These are phyloP conservation scores for Drosophila lini DNA, from an alignment of 1,140 invertebrate genomes.

Conservation along the genomic window DNA sequence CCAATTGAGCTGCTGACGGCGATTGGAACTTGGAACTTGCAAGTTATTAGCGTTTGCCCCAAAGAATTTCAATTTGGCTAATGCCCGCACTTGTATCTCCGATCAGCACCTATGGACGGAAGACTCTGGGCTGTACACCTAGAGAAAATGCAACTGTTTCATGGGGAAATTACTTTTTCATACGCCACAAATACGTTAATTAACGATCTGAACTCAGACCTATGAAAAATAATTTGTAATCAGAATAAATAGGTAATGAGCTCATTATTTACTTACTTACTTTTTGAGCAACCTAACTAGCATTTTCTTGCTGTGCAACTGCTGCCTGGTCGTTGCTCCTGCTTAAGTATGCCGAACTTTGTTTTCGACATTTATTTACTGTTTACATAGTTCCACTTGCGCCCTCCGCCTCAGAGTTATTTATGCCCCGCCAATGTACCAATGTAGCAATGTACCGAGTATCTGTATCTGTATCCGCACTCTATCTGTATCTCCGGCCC, in stretches of 20 bases:
- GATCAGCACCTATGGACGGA: constrained; percentile 26
- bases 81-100: constrained; percentile 42
- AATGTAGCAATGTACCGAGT: constrained; percentile 15
- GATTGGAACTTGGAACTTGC: constrained; percentile 57
- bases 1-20: constrained; percentile 57
- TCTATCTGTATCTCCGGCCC: constrained; percentile 28
- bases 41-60: constrained; percentile 67
- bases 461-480: constrained; percentile 32
- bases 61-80: constrained; percentile 71
- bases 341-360: constrained; percentile 68
- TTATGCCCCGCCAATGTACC: constrained; percentile 47
- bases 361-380: constrained; percentile 65
- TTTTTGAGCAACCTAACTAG: neutral
- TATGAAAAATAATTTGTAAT: too few relatives aligned
- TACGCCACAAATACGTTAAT: neutral
- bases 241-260: neutral
- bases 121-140: neutral
- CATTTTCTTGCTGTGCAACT: constrained; percentile 5
- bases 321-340: constrained; percentile 60
- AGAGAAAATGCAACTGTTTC: neutral
- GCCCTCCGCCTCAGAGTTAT: constrained; percentile 29
- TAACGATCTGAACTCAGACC: neutral
- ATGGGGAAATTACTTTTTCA: neutral
- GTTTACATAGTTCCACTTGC: constrained; percentile 68
- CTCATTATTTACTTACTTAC: neutral